Base-by-base conservation (phyloP, 1,140 invertebrate genomes). In the Drosophila melanogaster region DNA sequence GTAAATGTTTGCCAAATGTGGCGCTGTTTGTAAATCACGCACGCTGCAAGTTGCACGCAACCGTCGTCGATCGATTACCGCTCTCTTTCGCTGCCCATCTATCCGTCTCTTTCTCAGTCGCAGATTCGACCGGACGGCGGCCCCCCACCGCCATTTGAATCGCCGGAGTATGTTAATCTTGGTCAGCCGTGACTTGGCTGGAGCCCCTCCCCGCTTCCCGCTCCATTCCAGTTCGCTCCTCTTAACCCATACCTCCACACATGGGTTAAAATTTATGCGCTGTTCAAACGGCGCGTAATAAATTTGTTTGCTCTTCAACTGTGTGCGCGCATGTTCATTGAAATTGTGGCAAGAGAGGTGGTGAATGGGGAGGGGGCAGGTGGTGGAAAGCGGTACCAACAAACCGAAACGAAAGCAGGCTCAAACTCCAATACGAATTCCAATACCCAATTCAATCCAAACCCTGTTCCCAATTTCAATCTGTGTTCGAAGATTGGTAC, bases 241-340 rank as follows among this genome's bases (percentile, higher is more conserved):
- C 50, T 51, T 40, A 24, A 24, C 17, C 62, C 43, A 64, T 51
- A 1, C 49, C 49, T 38, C 43, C 22, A 35, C 62, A 66, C 64
- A 67, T 67, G 64, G 64, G 26, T 59, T 74, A 59, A 89, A 89
- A 89, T 89, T 89, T 89, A 89, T 89, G 84, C 84, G 84, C 85
- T 89, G 84, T 89, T 89, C 84, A 89, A 89, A 89, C 80, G 84
- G 84, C 84, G 84, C 84, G 84, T 89, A 89, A 89, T 89, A 89
- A 89, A 89, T 89, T 89, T 89, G 84, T 89, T 89, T 89, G 84
- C 84, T 89, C 84, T 89, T 89, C 79, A 89, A 89, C 84, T 89
- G 84, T 84, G 84, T 61, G 79, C 83, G 84, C 73, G 71, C 84
- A 80, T 89, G 84, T 89, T 89, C 84, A 89, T 84, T 89, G 84